Base-by-base conservation (phyloP, 1,140 invertebrate genomes). In the Colletes latitarsis region DNA sequence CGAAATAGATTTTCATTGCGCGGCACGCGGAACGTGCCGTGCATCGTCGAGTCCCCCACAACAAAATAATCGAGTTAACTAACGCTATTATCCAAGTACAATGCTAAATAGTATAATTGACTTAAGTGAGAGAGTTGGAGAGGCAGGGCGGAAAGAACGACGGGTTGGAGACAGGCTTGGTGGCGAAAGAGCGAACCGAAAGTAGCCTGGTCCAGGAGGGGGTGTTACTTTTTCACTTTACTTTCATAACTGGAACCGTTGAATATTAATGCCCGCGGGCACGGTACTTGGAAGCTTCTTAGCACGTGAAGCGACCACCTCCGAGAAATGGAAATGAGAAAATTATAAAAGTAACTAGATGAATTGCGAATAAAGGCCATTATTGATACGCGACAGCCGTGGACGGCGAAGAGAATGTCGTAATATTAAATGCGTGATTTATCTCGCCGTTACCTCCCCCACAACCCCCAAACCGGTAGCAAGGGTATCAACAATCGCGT, bases 211-310 rank as follows among this genome's bases (percentile, higher is more conserved):
- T 57, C 52, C 60, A 62, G 60, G 75, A 75, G 57, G 81, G 49
- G 83, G 86, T 88, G 90, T 91, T 91, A 92, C 90, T 92, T 92
- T 92, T 92, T 92, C 91, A 92, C 91, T 92, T 92, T 92, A 92
- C 90, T 92, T 92, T 92, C 91, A 92, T 92, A 92, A 91, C 91
- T 91, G 90, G 91, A 90, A 91, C 87, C 85, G 91, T 92, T 92
- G 91, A 92, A 92, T 92, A 92, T 92, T 92, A 92, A 92, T 92
- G 91, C 83, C 84, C 86, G 87, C 83, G 82, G 85, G 88, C 85
- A 80, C 84, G 85, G 82, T 81, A 84, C 85, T 85, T 81, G 79
- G 78, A 72, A 89, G 88, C 89, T 90, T 87, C 86, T 89, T 89
- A 90, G 86, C 87, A 64, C 71, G 70, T 70, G 82, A 77, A 71